Conservation (phyloP, 2,113 vertebrate genomes). For the mouse (Mus musculus) region DNA sequence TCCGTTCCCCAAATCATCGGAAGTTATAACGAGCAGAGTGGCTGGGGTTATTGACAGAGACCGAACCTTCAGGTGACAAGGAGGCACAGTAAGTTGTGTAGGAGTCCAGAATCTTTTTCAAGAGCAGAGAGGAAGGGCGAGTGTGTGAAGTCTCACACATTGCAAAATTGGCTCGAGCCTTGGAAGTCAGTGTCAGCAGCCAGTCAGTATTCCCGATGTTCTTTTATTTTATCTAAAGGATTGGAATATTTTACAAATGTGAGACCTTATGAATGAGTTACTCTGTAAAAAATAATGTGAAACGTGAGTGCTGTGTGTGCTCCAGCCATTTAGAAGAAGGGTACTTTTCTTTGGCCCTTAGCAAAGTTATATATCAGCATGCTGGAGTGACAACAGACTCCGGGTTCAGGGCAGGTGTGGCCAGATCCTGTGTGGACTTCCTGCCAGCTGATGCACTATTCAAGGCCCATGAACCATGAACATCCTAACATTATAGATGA, state of each 20-base stretch:
- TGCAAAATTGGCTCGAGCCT: rapidly evolving
- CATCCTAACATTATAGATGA: rapidly evolving
- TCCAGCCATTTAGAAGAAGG: neutral
- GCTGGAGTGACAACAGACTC: rapidly evolving
- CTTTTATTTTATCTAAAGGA: neutral
- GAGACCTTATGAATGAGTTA: rapidly evolving
- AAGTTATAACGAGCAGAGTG: too few relatives aligned
- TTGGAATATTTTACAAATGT: neutral
- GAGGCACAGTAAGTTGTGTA: neutral
- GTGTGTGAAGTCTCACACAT: neutral
- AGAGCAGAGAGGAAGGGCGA: rapidly evolving
- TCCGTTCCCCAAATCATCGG: neutral
- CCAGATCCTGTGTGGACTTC: rapidly evolving
- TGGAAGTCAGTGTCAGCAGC: rapidly evolving
- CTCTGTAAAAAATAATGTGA: neutral
- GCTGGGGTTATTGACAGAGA: neutral
- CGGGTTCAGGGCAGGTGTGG: neutral
- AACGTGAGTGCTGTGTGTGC: rapidly evolving
- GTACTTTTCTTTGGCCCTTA: rapidly evolving
- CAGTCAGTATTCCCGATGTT: rapidly evolving
- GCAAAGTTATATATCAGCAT: rapidly evolving
- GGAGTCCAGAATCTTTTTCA: too few relatives aligned
- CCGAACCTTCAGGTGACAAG: too few relatives aligned
- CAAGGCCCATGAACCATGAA: rapidly evolving
- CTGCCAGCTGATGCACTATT: rapidly evolving